Evolutionary conservation across 2,888 invertebrate genomes (phyloP), one percentile per base, ranked within the genome.

Genomic region (Minunthozetes semirufus): DNA sequence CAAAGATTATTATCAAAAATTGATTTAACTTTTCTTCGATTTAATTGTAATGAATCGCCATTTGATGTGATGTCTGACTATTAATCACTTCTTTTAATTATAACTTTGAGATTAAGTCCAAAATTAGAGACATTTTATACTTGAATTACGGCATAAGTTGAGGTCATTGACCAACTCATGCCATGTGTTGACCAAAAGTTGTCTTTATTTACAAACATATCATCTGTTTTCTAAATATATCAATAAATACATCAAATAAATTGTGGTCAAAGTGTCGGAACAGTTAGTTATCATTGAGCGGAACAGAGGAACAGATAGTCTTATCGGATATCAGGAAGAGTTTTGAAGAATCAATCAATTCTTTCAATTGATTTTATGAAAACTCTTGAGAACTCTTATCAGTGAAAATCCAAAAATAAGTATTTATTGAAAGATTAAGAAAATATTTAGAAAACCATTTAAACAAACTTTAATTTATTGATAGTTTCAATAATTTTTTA

Each of bases 141-240:
- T 42, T 42, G 42, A 42, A 50, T 50, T 56, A 19, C 1, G 25
- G 27, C 2, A 5, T 17, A 19, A 66, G 38, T 66, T 66, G 70
- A 70, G 70, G 46, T 70, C 70, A 70, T 48, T 48, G 70, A 70
- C 70, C 48, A 25, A 70, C 25, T 25, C 15, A 46, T 70, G 15
- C 48, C 70, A 70, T 70, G 22, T 70, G 70, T 48, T 46, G 42
- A 70, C 70, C 70, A 70, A 70, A 70, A 70, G 22, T 46, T 68
- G 25, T 70, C 25, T 46, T 27, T 70, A 70, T 70, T 46, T 70
- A 48, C 70, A 46, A 46, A 70, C 33, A 70, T 22, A 70, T 70
- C 27, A 46, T 70, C 46, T 48, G 46, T 25, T 70, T 70, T 25
- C 48, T 46, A 70, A 48, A 70, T 25, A 70, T 46, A 70, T 46